Percentiles rank a stretch among this genome's conserved stretches.
Conservation (phyloP, 2,797 vertebrate species). For the Poeciliopsis paucimaculata region DNA sequence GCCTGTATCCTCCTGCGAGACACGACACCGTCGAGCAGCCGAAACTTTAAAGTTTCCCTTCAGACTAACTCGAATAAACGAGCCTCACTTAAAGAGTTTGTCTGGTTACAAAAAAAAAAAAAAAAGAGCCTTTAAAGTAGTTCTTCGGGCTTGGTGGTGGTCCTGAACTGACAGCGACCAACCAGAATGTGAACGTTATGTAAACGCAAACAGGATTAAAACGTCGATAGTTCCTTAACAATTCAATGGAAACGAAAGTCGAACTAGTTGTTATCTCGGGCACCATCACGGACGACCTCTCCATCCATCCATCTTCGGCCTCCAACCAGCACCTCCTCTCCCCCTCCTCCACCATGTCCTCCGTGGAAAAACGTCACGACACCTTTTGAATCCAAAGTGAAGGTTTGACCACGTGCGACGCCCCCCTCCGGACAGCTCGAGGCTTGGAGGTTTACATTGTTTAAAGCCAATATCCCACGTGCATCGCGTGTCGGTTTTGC, state of each 20-base stretch:
- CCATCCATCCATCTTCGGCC: conserved; percentile 63
- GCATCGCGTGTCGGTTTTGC: conserved; percentile 8
- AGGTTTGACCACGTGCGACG: conserved; percentile 56
- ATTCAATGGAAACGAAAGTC: conserved; percentile 35
- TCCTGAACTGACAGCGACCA: conserved; percentile 84
- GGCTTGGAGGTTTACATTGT: background rate
- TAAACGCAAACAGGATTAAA: background rate
- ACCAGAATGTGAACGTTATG: conserved; percentile 10
- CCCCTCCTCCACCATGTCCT: conserved; percentile 28
- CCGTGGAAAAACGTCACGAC: conserved; percentile 68
- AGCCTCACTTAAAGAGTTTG: conserved; percentile 38
- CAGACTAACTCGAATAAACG: background rate
- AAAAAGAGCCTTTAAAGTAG: conserved; percentile 25
- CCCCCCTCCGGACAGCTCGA: background rate
- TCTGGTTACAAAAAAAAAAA: background rate
- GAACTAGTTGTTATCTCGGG: conserved; percentile 41
- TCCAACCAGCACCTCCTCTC: conserved; percentile 9
- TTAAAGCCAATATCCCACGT: conserved; percentile 2
- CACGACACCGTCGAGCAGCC: conserved; percentile 15
- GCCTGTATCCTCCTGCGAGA: conserved; percentile 25
- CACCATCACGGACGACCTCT: conserved; percentile 63
- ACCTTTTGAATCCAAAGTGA: conserved; percentile 57
- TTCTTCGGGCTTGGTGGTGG: conserved; percentile 53
- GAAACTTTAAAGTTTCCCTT: conserved; percentile 41
- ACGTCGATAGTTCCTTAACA: background rate